Conservation (phyloP, 2,888 invertebrate species). For the Chaetoderma sp. region DNA sequence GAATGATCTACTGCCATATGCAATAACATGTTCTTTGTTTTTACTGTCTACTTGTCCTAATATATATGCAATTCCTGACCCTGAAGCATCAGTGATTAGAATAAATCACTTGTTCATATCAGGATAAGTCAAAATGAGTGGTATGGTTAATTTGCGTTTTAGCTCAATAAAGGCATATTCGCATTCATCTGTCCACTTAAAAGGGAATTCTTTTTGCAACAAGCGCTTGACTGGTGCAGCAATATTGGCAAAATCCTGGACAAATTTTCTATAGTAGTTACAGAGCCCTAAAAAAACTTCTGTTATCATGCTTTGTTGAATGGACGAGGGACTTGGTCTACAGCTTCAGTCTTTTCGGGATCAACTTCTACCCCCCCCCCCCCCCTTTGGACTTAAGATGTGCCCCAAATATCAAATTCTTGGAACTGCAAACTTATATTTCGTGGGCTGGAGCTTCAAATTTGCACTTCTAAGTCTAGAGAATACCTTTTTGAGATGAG, state of each 20-base stretch:
- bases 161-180: slow-evolving; percentile 53
- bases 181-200: slow-evolving; percentile 51
- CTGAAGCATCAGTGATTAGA: slow-evolving; percentile 36
- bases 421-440: slow-evolving; percentile 22
- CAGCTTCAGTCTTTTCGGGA: slow-evolving; percentile 27
- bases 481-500: no score
- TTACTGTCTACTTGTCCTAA: slow-evolving; percentile 32
- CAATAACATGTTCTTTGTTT: slow-evolving; percentile 23
- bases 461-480: slow-evolving; percentile 1
- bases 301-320: slow-evolving; percentile 33
- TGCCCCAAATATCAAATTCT: not conserved
- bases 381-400: not conserved
- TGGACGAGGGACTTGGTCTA: slow-evolving; percentile 30
- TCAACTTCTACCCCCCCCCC: not conserved
- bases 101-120: slow-evolving; percentile 36
- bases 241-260: slow-evolving; percentile 49
- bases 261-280: slow-evolving; percentile 66
- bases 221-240: slow-evolving; percentile 54
- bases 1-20: slow-evolving; percentile 34
- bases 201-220: slow-evolving; percentile 46
- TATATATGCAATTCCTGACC: slow-evolving; percentile 32
- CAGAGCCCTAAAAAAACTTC: slow-evolving; percentile 37
- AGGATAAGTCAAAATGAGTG: slow-evolving; percentile 38
- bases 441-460: slow-evolving; percentile 17
- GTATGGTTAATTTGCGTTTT: slow-evolving; percentile 39